Conservation (phyloP, 92 coral and sea anemone genomes). For the Actinernus sp. region DNA sequence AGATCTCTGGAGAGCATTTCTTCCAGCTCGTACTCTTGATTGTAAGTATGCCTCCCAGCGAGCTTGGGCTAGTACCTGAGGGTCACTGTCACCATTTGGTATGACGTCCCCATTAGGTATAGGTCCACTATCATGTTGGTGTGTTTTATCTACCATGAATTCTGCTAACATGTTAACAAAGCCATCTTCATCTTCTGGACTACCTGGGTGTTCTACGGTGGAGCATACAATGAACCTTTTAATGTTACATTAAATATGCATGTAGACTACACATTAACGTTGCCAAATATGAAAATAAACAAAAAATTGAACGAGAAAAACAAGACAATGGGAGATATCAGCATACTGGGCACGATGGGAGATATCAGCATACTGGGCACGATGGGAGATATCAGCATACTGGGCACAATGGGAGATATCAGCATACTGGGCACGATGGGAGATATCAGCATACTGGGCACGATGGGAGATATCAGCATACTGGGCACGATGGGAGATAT, state of each 20-base stretch:
- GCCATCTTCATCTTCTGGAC: constrained; percentile 74
- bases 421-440: too few species aligned
- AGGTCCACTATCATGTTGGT: constrained; percentile 38
- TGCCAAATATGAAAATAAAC: too few species aligned
- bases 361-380: too few species aligned
- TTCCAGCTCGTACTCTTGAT: constrained; percentile 82
- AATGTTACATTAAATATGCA: not conserved
- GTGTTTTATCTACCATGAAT: constrained; percentile 67
- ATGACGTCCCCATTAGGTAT: constrained; percentile 37
- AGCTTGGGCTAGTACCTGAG: constrained; percentile 78
- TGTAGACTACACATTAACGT: not conserved
- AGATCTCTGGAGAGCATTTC: constrained; percentile 53
- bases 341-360: too few species aligned
- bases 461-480: too few species aligned
- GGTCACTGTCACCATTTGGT: constrained; percentile 58
- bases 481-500: too few species aligned
- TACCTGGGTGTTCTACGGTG: constrained; percentile 11
- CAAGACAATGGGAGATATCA: too few species aligned
- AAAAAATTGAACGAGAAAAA: too few species aligned
- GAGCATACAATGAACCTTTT: not conserved
- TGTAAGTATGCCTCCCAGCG: constrained; percentile 97
- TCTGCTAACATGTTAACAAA: constrained; percentile 89
- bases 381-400: too few species aligned
- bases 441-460: too few species aligned
- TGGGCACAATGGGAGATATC: too few species aligned